These are phyloP conservation scores for Edolisoma coerulescens DNA, from an alignment of 2,113 vertebrate species.

Conservation along the genomic window DNA sequence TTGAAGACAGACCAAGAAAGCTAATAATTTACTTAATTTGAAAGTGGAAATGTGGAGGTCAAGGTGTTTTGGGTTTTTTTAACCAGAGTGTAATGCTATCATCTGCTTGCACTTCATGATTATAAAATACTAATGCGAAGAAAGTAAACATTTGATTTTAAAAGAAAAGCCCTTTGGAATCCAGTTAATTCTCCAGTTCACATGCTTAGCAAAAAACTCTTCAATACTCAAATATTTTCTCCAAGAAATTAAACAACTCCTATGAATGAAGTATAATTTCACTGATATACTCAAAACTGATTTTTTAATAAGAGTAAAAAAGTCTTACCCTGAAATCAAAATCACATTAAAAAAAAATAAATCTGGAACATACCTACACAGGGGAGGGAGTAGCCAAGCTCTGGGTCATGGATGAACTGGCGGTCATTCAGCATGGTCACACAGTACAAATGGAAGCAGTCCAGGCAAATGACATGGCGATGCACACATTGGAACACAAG, in stretches of 20 bases:
- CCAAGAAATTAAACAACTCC: not conserved
- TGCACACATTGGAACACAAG: conserved; percentile 84
- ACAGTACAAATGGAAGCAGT: conserved; percentile 89
- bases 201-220: not conserved
- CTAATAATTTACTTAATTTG: not conserved
- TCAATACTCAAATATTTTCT: not conserved
- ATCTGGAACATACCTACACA: conserved; percentile 79
- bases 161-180: conserved; percentile 1
- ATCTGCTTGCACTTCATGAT: not conserved
- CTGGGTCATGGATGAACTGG: conserved; percentile 77
- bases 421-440: conserved; percentile 85
- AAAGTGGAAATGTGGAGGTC: not conserved
- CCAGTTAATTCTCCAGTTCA: not conserved
- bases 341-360: not conserved
- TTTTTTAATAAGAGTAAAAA: too few relatives aligned
- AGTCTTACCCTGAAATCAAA: not conserved
- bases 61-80: not conserved
- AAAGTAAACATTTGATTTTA: not conserved
- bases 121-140: not conserved
- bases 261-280: not conserved
- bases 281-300: not conserved
- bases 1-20: not conserved
- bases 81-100: not conserved
- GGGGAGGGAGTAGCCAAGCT: conserved; percentile 87
- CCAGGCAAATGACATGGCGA: conserved; percentile 89